These are phyloP conservation scores for Etheostoma nigrum DNA, from an alignment of 2,797 vertebrate species.

Conservation along the genomic window DNA sequence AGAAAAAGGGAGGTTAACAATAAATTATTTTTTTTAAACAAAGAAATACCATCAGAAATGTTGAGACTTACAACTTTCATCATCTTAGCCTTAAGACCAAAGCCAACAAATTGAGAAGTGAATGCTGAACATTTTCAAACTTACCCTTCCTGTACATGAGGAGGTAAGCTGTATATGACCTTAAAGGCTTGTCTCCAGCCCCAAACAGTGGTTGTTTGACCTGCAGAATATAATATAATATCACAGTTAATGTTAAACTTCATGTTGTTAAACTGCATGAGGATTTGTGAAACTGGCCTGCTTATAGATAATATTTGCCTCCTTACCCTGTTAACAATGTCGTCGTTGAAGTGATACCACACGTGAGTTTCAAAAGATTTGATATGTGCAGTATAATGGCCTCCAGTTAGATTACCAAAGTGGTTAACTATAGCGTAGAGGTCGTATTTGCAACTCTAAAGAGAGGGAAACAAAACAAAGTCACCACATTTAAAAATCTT, in stretches of 20 bases:
- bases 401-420: conserved; percentile 68
- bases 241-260: rapidly evolving
- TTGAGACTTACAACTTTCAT: neutral
- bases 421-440: conserved; percentile 83
- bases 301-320: neutral
- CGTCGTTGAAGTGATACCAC: conserved; percentile 82
- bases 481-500: neutral
- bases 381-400: conserved; percentile 79
- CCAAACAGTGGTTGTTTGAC: neutral
- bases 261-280: neutral
- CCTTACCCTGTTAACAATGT: conserved; percentile 65
- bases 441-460: conserved; percentile 65
- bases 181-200: conserved; percentile 7
- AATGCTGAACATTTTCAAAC: neutral
- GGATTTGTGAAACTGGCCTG: neutral
- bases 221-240: conserved; percentile 26
- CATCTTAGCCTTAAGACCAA: neutral
- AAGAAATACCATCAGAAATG: neutral
- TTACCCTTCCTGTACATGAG: conserved; percentile 80
- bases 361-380: conserved; percentile 68
- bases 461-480: neutral
- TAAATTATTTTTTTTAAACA: neutral
- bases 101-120: no score
- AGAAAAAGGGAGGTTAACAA: neutral
- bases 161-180: conserved; percentile 70